A percentile compares a stretch with the other conserved stretches of the same genome.
Evolutionary conservation across 1,140 invertebrate genomes (phyloP).

Genomic region (Liolophura sinensis): DNA sequence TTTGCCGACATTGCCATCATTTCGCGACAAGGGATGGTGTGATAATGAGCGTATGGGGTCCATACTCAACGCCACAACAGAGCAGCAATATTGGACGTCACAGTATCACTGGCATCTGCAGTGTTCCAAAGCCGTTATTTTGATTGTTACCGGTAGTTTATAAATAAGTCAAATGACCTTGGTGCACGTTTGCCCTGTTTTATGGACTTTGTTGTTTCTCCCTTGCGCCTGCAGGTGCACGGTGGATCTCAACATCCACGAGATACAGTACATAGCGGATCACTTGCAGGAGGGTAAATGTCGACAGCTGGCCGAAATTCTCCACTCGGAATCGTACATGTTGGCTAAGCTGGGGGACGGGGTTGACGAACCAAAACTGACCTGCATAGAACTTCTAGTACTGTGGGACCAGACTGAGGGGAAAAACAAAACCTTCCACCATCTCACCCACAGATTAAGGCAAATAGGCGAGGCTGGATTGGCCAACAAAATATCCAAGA

Average conservation of each 20-base stretch:
- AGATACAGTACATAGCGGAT: conserved; percentile 39
- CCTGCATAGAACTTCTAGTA: conserved; percentile 35
- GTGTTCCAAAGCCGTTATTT: no score
- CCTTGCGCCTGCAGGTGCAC: conserved; percentile 11
- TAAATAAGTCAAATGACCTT: no score
- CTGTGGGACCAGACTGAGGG: conserved; percentile 34
- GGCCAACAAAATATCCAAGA: conserved; percentile 33
- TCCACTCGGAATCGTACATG: conserved; percentile 25
- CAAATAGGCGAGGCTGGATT: conserved; percentile 37
- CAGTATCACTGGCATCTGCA: no score
- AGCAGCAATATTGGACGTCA: no score
- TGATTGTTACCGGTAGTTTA: no score
- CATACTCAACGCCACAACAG: no score
- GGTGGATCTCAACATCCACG: conserved; percentile 40
- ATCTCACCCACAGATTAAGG: conserved; percentile 30
- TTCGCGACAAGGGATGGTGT: no score
- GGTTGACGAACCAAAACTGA: conserved; percentile 14
- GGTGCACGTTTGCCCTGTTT: no score
- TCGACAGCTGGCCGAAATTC: conserved; percentile 22
- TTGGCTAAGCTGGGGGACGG: conserved; percentile 11
- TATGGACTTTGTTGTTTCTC: no score
- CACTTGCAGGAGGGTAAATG: conserved; percentile 34
- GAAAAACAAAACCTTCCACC: conserved; percentile 35
- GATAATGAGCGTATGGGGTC: no score
- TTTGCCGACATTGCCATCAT: no score